A percentile compares a stretch with the other conserved stretches of the same genome.
Conservation (phyloP, 2,113 vertebrate species). For the Cebidichthys violaceus region DNA sequence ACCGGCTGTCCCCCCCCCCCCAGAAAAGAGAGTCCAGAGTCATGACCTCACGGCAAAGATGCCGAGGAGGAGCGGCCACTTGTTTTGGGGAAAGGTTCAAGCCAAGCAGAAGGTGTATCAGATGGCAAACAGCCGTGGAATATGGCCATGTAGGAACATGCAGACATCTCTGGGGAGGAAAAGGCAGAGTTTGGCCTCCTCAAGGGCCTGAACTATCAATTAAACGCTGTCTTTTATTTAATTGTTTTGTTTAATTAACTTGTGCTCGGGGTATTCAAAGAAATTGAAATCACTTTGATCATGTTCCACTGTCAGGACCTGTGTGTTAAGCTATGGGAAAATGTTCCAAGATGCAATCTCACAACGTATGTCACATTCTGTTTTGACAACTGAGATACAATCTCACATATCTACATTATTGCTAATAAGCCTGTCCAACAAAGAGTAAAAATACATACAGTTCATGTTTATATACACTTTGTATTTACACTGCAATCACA, state of each 20-base stretch:
- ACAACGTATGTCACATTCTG: background rate
- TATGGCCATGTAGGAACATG: conserved; percentile 48
- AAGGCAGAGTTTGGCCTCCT: background rate
- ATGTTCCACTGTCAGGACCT: background rate
- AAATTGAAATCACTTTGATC: background rate
- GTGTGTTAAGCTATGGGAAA: background rate
- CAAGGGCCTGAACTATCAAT: background rate
- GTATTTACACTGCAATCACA: background rate
- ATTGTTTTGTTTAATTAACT: background rate
- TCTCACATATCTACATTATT: background rate
- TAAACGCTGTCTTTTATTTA: background rate
- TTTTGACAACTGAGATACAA: background rate
- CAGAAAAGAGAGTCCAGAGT: conserved; percentile 77
- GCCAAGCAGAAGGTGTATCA: conserved; percentile 68
- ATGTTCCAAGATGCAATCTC: background rate
- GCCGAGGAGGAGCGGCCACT: conserved; percentile 17
- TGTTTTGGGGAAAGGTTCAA: conserved; percentile 44
- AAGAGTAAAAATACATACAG: background rate
- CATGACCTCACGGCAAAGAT: conserved; percentile 61
- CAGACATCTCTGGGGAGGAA: conserved; percentile 42
- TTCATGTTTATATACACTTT: background rate
- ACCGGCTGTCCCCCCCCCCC: conserved; percentile 67
- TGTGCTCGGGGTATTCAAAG: background rate
- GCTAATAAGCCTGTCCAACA: background rate
- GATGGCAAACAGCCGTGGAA: conserved; percentile 64